phyloP scores from a whole-genome alignment of 1,140 invertebrate species.

The Eumeta japonica region DNA sequence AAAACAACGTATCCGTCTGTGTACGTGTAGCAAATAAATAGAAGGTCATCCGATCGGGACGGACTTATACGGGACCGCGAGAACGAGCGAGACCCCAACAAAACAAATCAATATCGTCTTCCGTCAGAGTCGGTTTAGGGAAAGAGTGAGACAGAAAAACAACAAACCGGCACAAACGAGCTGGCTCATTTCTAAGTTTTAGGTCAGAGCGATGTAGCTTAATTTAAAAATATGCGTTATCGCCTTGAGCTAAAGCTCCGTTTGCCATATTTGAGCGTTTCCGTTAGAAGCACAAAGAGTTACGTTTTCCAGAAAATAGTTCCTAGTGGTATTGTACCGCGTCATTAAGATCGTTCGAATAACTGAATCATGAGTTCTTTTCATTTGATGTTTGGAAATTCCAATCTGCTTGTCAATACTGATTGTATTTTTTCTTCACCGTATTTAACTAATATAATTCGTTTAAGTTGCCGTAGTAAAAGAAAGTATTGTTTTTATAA shows the following conservation, averaged over 20 bases:
- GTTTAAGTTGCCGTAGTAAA: too few species aligned
- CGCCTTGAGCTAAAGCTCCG: conserved; percentile 13
- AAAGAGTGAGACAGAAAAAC: conserved; percentile 42
- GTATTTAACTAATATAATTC: too few species aligned
- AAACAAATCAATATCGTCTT: conserved; percentile 59
- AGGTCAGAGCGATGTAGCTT: conserved; percentile 19
- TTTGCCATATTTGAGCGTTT: conserved; percentile 21
- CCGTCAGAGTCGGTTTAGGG: conserved; percentile 26
- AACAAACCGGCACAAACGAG: conserved; percentile 39
- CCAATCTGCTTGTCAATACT: too few species aligned
- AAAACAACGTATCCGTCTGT: conserved; percentile 51
- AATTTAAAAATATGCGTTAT: conserved; percentile 25
- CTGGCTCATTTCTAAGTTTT: too few species aligned
- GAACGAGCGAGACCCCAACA: conserved; percentile 49
- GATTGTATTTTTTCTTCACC: too few species aligned
- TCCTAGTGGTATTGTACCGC: not conserved
- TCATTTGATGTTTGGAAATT: too few species aligned
- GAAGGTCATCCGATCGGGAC: conserved; percentile 44
- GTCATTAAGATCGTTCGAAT: too few species aligned
- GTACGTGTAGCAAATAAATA: conserved; percentile 42
- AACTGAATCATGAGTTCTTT: too few species aligned
- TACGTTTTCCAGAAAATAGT: not conserved
- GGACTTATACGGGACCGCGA: conserved; percentile 23
- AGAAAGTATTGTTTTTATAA: too few species aligned
- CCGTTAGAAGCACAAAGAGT: conserved; percentile 2